These are phyloP conservation scores for Alloscopus bannaensis DNA, from an alignment of 2,888 invertebrate species.

Conservation along the genomic window DNA sequence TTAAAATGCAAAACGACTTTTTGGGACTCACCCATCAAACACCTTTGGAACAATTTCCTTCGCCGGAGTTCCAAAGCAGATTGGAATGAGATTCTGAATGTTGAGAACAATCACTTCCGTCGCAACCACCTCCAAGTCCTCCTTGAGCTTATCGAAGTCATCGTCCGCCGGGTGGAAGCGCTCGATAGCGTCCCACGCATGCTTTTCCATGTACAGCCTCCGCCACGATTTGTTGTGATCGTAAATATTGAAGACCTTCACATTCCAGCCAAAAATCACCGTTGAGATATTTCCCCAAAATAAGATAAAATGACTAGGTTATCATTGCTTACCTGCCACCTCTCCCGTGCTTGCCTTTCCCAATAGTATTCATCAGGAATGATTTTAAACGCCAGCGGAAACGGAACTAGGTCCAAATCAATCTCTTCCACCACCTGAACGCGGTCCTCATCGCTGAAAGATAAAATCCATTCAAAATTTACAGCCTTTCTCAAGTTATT, in stretches of 20 bases:
- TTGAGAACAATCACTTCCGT: constrained; percentile 62
- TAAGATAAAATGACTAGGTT: too few relatives aligned
- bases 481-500: too few relatives aligned
- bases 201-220: constrained; percentile 68
- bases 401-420: constrained; percentile 69
- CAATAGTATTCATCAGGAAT: constrained; percentile 72
- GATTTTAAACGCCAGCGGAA: constrained; percentile 67
- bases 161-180: constrained; percentile 70
- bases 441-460: constrained; percentile 60
- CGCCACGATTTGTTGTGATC: constrained; percentile 67
- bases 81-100: constrained; percentile 69
- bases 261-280: neutral
- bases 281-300: too few relatives aligned
- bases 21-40: constrained; percentile 39
- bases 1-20: neutral
- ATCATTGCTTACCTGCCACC: constrained; percentile 66
- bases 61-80: constrained; percentile 69
- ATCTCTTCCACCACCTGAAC: constrained; percentile 68
- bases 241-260: constrained; percentile 55
- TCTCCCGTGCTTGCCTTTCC: constrained; percentile 66
- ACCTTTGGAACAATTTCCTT: constrained; percentile 53
- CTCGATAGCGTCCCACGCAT: constrained; percentile 68
- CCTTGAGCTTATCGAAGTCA: constrained; percentile 54
- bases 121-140: constrained; percentile 62
- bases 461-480: too few relatives aligned